Conservation (phyloP, 2,888 invertebrate genomes). For the Mongoloraphidia duomilia region DNA sequence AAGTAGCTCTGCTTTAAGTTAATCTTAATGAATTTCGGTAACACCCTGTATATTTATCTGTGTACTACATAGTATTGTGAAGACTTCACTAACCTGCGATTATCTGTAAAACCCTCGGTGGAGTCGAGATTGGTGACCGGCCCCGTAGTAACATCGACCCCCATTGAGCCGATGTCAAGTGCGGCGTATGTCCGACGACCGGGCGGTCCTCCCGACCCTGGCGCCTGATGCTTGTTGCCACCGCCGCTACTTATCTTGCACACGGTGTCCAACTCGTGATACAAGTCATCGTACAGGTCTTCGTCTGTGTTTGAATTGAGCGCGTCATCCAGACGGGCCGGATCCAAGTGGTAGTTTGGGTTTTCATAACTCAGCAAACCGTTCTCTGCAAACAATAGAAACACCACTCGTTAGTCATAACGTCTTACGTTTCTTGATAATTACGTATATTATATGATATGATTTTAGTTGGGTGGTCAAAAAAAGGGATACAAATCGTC, state of each 20-base stretch:
- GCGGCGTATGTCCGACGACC: constrained; percentile 49
- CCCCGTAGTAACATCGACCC: constrained; percentile 48
- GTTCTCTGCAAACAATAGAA: constrained; percentile 53
- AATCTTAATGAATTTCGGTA: constrained; percentile 1
- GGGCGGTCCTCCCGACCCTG: constrained; percentile 38
- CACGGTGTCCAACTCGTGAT: constrained; percentile 44
- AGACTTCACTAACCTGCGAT: constrained; percentile 33
- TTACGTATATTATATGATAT: too few relatives aligned
- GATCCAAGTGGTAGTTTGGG: constrained; percentile 77
- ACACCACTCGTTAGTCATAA: background rate
- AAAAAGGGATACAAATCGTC: too few relatives aligned
- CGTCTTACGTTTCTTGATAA: too few relatives aligned
- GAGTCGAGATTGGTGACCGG: constrained; percentile 35
- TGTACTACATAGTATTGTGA: background rate
- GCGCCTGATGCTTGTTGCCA: constrained; percentile 34
- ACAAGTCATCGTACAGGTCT: constrained; percentile 55
- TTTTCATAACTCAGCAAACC: constrained; percentile 83
- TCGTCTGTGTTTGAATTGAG: constrained; percentile 48
- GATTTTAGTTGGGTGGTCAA: too few relatives aligned
- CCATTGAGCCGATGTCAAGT: constrained; percentile 54
- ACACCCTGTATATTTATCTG: constrained; percentile 5
- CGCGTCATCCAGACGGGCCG: constrained; percentile 61
- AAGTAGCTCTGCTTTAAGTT: too few relatives aligned
- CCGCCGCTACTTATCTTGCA: constrained; percentile 36
- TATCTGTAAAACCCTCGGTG: constrained; percentile 27